Percentiles rank a stretch among this genome's conserved stretches.
Evolutionary conservation across 2,113 vertebrate species (phyloP).

Genomic region (Psettodes erumei): DNA sequence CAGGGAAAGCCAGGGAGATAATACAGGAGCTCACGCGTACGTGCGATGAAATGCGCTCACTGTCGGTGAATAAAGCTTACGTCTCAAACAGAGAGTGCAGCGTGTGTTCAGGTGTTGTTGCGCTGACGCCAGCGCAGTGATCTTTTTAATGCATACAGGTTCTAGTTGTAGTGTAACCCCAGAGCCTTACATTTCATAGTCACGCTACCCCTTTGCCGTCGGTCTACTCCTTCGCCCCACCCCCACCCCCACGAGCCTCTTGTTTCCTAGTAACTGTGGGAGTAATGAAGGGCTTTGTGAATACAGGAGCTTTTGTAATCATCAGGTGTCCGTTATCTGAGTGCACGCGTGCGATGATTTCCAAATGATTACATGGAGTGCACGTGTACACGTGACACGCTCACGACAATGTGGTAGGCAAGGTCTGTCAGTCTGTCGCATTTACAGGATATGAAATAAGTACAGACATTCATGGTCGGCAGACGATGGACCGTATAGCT

Average conservation of each 20-base stretch:
- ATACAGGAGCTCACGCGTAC: background rate
- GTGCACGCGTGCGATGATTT: slow-evolving; percentile 40
- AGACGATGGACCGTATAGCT: no score
- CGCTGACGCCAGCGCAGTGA: slow-evolving; percentile 2
- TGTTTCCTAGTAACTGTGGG: slow-evolving; percentile 80
- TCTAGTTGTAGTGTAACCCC: slow-evolving; percentile 37
- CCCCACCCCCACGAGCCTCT: slow-evolving; percentile 46
- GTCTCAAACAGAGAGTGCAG: background rate
- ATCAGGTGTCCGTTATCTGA: slow-evolving; percentile 34
- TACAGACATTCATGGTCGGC: no score
- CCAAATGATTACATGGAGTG: slow-evolving; percentile 17
- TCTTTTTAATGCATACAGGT: slow-evolving; percentile 12
- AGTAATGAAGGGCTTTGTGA: slow-evolving; percentile 33
- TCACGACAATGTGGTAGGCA: no score
- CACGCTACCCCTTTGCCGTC: slow-evolving; percentile 6
- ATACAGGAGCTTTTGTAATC: slow-evolving; percentile 24
- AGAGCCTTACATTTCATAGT: slow-evolving; percentile 32
- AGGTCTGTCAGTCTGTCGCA: no score
- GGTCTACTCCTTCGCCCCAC: slow-evolving; percentile 33
- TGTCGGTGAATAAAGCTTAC: background rate
- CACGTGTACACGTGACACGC: background rate
- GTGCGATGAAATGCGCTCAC: slow-evolving; percentile 13
- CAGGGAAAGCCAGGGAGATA: background rate
- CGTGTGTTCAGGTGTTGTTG: slow-evolving; percentile 17
- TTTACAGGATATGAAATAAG: no score